Conservation (phyloP, 2,113 vertebrate genomes). For the Podarcis muralis region DNA sequence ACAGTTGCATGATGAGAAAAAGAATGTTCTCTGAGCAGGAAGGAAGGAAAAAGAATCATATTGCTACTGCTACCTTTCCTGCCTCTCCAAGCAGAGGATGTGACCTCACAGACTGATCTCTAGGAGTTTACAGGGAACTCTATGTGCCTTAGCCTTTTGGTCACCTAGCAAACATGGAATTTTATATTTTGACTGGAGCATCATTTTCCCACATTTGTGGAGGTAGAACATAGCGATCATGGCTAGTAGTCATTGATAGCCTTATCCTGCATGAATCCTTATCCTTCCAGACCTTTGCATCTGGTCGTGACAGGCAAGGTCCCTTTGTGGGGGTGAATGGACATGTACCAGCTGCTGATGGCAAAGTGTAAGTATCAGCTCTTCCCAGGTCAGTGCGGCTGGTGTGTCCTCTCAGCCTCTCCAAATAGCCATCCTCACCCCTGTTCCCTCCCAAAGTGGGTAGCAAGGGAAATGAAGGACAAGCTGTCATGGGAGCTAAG, state of each 20-base stretch:
- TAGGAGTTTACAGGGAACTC: no score
- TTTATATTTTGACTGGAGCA: no score
- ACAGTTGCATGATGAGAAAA: no score
- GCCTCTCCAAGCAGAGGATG: no score
- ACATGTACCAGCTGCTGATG: not conserved
- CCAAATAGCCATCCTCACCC: not conserved
- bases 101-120: no score
- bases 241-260: not conserved
- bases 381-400: not conserved
- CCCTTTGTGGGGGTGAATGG: not conserved
- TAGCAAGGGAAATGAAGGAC: not conserved
- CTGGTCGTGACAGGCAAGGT: not conserved
- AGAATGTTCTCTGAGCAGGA: no score
- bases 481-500: not conserved
- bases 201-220: no score
- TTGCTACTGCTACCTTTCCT: not conserved
- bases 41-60: not conserved
- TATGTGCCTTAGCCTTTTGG: no score
- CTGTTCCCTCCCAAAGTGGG: not conserved
- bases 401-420: not conserved
- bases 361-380: not conserved
- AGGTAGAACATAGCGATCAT: no score
- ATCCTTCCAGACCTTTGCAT: not conserved
- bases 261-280: not conserved
- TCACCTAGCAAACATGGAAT: not conserved